Evolutionary conservation across 2,113 vertebrate species (phyloP), one percentile per base, ranked within the genome.

Genomic region (Elgaria multicarinata): DNA sequence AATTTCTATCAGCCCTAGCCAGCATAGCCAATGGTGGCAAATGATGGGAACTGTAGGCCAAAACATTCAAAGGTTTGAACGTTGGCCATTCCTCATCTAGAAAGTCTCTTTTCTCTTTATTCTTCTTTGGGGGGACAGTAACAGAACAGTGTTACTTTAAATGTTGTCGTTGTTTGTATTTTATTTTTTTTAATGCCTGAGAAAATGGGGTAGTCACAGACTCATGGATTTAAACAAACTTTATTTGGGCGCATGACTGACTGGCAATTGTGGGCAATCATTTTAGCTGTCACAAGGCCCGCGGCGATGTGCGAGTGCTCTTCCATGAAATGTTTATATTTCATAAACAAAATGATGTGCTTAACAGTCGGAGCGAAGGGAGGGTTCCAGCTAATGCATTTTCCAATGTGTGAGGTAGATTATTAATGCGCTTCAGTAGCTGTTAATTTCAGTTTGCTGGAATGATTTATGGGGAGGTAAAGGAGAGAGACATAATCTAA

Each of bases 371-470:
- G 98, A 97, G 98, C 96, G 97, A 97, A 97, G 98, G 98, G 97
- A 97, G 97, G 97, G 98, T 98, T 99, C 98, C 97, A 95, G 97
- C 98, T 97, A 97, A 98, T 98, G 98, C 98, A 95, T 97, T 97
- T 97, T 97, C 98, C 98, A 98, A 98, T 97, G 98, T 98, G 98
- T 97, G 98, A 98, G 98, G 97, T 96, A 98, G 98, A 98, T 98
- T 99, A 99, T 99, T 99, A 99, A 99, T 99, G 99, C 98, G 98
- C 98, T 99, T 97, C 98, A 99, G 98, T 99, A 99, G 98, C 98
- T 99, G 99, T 99, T 99, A 98, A 99, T 99, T 99, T 99, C 98
- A 98, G 98, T 99, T 98, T 99, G 98, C 97, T 5, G 97, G 97
- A 98, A 98, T 99, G 98, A 99, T 99, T 99, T 99, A 99, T 99